Conservation (phyloP, 2,888 invertebrate genomes). For the Drosophila quinaria region DNA sequence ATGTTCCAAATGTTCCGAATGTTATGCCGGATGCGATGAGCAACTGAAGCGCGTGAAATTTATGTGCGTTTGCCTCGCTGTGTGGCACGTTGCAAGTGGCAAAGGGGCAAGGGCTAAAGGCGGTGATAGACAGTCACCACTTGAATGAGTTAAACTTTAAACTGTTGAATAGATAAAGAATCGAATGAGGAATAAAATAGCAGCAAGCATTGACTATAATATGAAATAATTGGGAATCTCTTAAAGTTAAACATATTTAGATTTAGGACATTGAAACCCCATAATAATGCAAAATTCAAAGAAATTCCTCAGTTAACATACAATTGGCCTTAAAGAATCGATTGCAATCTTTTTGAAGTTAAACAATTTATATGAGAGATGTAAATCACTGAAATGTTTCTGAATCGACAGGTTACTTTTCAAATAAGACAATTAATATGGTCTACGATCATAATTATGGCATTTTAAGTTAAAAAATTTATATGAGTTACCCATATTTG, state of each 20-base stretch:
- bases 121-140: constrained; percentile 69
- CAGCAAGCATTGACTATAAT: constrained; percentile 50
- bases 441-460: background rate
- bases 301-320: too few relatives aligned
- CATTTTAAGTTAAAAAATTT: background rate
- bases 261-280: too few relatives aligned
- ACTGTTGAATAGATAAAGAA: constrained; percentile 53
- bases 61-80: constrained; percentile 50
- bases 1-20: constrained; percentile 65
- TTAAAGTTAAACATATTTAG: constrained; percentile 5
- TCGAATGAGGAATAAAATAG: constrained; percentile 19
- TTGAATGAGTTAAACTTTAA: constrained; percentile 76
- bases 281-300: too few relatives aligned
- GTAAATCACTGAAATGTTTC: too few relatives aligned
- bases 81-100: constrained; percentile 19
- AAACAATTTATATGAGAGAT: too few relatives aligned
- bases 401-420: background rate
- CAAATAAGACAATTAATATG: background rate
- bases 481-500: constrained; percentile 1
- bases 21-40: constrained; percentile 59
- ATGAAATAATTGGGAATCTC: constrained; percentile 57
- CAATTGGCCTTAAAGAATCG: too few relatives aligned
- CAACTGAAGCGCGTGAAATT: constrained; percentile 77
- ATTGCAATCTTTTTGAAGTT: too few relatives aligned
- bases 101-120: constrained; percentile 7